Percentiles rank a stretch among this genome's conserved stretches.
Evolutionary conservation across 2,888 invertebrate genomes (phyloP).

Genomic region (Minunthozetes semirufus): DNA sequence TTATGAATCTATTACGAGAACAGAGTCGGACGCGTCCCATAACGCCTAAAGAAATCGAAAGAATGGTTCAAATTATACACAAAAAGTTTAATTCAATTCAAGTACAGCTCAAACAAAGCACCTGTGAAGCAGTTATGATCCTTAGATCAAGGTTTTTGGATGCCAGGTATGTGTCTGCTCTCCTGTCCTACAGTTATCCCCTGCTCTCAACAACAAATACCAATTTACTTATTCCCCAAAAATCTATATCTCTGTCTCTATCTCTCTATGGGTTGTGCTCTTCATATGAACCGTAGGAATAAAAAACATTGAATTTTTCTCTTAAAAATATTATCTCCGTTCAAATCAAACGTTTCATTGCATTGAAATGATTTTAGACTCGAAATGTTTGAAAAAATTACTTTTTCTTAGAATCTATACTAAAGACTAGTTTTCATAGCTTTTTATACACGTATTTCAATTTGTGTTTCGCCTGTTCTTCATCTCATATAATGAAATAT

Average conservation of each 20-base stretch:
- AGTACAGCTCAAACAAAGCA: conserved; percentile 92
- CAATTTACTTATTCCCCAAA: too few species aligned
- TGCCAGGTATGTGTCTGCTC: conserved; percentile 54
- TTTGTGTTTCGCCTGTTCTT: background rate
- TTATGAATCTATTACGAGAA: conserved; percentile 92
- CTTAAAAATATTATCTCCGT: background rate
- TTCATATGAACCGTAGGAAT: background rate
- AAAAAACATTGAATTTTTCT: background rate
- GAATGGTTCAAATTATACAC: conserved; percentile 97
- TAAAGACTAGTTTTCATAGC: conserved; percentile 8
- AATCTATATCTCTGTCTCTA: conserved; percentile 2
- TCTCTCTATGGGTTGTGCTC: conserved; percentile 21
- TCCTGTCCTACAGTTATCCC: background rate
- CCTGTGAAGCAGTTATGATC: conserved; percentile 99
- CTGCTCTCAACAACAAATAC: background rate
- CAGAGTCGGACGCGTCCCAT: conserved; percentile 96
- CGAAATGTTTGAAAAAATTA: background rate
- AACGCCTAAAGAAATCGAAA: conserved; percentile 95
- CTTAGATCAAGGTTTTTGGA: conserved; percentile 72
- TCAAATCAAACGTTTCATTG: background rate
- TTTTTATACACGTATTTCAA: background rate
- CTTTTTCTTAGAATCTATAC: background rate
- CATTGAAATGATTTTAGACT: conserved; percentile 5
- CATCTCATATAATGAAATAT: too few species aligned
- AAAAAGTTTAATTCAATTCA: conserved; percentile 95